Evolutionary conservation across 2,113 vertebrate genomes (phyloP).

Genomic region (Cisticola juncidis): DNA sequence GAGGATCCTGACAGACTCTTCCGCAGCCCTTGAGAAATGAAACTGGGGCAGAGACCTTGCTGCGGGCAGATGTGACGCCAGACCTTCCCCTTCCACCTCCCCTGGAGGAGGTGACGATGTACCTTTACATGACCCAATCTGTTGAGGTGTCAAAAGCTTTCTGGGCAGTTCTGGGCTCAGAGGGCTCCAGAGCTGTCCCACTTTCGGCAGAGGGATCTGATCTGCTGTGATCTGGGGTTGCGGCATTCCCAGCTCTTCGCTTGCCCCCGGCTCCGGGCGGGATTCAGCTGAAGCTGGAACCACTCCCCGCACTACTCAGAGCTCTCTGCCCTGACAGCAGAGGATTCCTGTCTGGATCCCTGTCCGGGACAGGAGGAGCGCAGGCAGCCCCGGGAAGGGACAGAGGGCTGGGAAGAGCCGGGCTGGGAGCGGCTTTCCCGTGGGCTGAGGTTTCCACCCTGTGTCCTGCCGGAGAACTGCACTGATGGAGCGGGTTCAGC

Average conservation of each 20-base stretch:
- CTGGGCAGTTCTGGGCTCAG: background rate
- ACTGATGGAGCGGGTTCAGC: background rate
- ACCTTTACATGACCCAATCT: background rate
- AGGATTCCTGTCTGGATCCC: accelerated
- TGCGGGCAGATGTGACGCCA: background rate
- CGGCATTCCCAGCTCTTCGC: background rate
- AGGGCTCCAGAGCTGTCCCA: background rate
- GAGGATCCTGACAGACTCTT: background rate
- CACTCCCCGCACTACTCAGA: no score
- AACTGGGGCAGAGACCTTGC: background rate
- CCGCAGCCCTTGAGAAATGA: slow-evolving; percentile 2
- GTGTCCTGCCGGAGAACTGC: slow-evolving; percentile 30
- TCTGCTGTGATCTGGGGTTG: accelerated
- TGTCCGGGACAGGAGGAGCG: accelerated
- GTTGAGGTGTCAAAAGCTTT: accelerated
- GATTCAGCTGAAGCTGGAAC: background rate
- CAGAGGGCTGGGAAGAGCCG: background rate
- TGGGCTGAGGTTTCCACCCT: slow-evolving; percentile 3
- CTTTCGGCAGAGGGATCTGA: accelerated
- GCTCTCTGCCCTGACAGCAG: no score
- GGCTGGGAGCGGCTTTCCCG: background rate
- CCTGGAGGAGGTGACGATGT: background rate
- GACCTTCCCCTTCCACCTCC: background rate
- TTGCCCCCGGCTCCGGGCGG: accelerated
- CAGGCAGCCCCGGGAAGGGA: background rate